A percentile compares a stretch with the other conserved stretches of the same genome.
These are phyloP conservation scores for Cromileptes altivelis DNA, from an alignment of 2,113 vertebrate species.

Conservation along the genomic window DNA sequence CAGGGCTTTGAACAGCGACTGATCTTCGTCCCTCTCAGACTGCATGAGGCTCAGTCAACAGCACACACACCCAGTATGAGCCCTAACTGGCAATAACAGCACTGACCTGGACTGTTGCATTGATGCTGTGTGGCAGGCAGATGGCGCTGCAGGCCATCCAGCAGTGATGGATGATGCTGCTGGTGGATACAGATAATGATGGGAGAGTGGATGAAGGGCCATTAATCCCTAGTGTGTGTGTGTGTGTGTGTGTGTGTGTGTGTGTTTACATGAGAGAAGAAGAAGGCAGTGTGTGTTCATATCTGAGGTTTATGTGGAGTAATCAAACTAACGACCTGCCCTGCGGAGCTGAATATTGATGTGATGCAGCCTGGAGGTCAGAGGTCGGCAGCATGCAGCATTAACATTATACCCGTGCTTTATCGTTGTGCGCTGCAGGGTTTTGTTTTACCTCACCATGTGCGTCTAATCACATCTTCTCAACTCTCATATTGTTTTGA, in stretches of 20 bases:
- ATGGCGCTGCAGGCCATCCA: conserved; percentile 46
- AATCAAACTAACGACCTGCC: conserved; percentile 72
- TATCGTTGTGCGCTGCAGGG: background rate
- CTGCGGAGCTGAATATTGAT: conserved; percentile 48
- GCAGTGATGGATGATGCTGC: conserved; percentile 17
- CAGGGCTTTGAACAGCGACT: background rate
- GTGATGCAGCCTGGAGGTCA: conserved; percentile 52
- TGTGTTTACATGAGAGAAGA: conserved; percentile 21
- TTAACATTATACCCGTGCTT: background rate
- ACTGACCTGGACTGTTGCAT: background rate
- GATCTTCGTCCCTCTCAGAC: background rate
- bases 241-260: conserved; percentile 9
- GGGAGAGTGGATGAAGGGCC: conserved; percentile 49
- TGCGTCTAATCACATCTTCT: background rate
- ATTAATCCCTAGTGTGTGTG: conserved; percentile 44
- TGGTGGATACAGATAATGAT: conserved; percentile 37
- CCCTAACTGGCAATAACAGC: background rate
- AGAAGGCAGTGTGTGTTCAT: conserved; percentile 30
- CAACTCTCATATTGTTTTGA: background rate
- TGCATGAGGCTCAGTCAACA: background rate
- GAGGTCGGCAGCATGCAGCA: conserved; percentile 26
- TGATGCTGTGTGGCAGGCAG: conserved; percentile 29
- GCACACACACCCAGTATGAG: background rate
- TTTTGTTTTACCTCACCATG: background rate
- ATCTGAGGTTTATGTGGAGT: conserved; percentile 51